These are phyloP conservation scores for Pelecanus crispus DNA, from an alignment of 2,113 vertebrate species.

Conservation along the genomic window DNA sequence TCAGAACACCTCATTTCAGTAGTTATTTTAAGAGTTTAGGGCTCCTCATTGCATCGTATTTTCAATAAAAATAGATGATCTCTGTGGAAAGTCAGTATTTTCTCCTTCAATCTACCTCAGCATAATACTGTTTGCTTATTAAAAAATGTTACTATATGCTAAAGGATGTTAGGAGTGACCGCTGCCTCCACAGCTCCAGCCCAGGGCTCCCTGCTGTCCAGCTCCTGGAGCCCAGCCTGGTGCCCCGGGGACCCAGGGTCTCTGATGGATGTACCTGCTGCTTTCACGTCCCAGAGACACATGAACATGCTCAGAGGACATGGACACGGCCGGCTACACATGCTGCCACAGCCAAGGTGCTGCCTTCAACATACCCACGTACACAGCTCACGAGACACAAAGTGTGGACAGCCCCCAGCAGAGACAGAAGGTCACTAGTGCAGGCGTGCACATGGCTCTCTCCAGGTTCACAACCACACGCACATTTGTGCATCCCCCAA, in stretches of 20 bases:
- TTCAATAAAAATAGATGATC: neutral
- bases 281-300: neutral
- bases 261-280: neutral
- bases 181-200: neutral
- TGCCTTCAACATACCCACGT: neutral
- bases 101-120: neutral
- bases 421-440: neutral
- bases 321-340: accelerated
- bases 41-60: neutral
- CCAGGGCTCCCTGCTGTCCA: neutral
- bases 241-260: accelerated
- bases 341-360: neutral
- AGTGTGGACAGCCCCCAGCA: neutral
- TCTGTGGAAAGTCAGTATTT: neutral
- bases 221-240: neutral
- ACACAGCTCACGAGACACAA: neutral
- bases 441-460: accelerated
- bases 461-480: neutral
- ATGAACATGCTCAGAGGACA: neutral
- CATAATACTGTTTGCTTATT: neutral
- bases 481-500: neutral
- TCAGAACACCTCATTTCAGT: neutral
- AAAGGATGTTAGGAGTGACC: neutral
- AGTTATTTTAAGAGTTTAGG: neutral
- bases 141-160: neutral